phyloP scores from a whole-genome alignment of 1,140 invertebrate species.

The Tetragonula clypearis region DNA sequence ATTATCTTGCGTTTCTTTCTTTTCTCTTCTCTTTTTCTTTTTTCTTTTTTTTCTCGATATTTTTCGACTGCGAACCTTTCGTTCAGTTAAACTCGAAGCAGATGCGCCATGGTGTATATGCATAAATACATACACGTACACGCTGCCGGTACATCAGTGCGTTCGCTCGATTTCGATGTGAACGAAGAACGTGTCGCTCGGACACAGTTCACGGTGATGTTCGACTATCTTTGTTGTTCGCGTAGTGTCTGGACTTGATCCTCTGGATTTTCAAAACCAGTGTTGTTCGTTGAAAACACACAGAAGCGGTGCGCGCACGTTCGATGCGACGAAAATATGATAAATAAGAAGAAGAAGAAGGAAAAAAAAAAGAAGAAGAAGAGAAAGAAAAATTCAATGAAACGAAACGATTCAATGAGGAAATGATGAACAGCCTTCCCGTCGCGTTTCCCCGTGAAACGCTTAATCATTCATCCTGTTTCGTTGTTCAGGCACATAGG shows the following conservation, averaged over 20 bases:
- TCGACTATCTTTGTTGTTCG: background rate
- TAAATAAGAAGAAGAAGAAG: too few species aligned
- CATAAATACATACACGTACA: background rate
- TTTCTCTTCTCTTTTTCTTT: background rate
- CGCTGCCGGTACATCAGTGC: too few species aligned
- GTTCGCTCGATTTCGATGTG: background rate
- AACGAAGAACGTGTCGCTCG: background rate
- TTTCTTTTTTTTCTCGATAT: background rate
- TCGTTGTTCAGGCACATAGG: slow-evolving; percentile 64
- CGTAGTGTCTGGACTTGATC: background rate
- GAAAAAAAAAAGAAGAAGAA: too few species aligned
- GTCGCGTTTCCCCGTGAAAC: slow-evolving; percentile 61
- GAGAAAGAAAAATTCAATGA: too few species aligned
- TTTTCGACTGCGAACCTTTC: background rate
- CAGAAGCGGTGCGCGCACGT: too few species aligned
- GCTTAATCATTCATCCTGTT: slow-evolving; percentile 60
- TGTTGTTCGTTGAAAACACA: too few species aligned
- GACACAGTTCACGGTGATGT: background rate
- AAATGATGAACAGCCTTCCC: slow-evolving; percentile 50
- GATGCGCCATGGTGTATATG: background rate
- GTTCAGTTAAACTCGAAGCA: background rate
- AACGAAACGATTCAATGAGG: too few species aligned
- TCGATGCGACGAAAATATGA: too few species aligned
- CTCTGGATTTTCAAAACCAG: too few species aligned
- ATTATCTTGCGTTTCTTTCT: background rate